Evolutionary conservation across 2,113 vertebrate species (phyloP).

Genomic region (Mustelus asterias): DNA sequence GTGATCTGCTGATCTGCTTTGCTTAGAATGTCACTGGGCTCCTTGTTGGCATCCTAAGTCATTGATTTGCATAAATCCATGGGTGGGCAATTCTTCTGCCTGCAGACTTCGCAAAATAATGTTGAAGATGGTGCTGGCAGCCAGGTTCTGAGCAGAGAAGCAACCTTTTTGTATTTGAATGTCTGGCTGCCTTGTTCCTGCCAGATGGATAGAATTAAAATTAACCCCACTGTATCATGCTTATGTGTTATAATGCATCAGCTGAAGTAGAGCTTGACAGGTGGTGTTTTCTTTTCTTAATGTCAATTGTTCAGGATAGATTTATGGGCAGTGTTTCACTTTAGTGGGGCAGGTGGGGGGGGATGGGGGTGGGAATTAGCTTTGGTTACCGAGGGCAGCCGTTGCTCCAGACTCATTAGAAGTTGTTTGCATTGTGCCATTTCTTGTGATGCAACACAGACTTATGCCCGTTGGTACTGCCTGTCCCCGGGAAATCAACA

Average conservation of each 20-base stretch:
- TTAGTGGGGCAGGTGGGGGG: not conserved
- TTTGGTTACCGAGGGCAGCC: not conserved
- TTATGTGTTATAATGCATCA: not conserved
- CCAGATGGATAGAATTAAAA: not conserved
- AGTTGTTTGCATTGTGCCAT: not conserved
- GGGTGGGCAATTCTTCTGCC: not conserved
- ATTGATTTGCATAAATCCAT: not conserved
- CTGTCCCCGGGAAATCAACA: not conserved
- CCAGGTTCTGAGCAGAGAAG: not conserved
- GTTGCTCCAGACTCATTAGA: not conserved
- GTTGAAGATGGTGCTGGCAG: not conserved
- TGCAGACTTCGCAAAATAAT: not conserved
- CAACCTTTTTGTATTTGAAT: not conserved
- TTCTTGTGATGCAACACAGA: not conserved
- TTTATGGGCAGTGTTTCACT: not conserved
- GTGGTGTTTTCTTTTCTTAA: not conserved
- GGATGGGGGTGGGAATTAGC: too few relatives aligned
- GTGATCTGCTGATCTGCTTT: not conserved
- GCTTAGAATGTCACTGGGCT: not conserved
- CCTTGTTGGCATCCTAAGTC: not conserved
- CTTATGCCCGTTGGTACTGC: not conserved
- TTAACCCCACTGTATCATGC: not conserved
- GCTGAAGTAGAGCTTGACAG: not conserved
- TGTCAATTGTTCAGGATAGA: not conserved
- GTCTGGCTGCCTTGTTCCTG: not conserved